Percentiles rank a stretch among this genome's conserved stretches.
Evolutionary conservation across 2,888 invertebrate species (phyloP).

Genomic region (Lasioglossum oenotherae): DNA sequence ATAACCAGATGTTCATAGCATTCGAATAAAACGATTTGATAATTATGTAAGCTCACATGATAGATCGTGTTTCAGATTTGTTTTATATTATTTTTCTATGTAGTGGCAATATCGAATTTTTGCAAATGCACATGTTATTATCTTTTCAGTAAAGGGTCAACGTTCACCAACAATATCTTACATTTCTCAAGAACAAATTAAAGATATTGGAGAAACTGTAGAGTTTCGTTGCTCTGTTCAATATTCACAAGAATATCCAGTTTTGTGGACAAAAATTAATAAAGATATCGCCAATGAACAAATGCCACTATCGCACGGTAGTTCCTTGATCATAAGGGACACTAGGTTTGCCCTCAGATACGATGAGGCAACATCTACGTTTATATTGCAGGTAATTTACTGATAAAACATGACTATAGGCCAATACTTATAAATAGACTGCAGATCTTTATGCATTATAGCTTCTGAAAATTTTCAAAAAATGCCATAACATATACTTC

Average conservation of each 20-base stretch:
- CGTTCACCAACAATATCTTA: conserved; percentile 95
- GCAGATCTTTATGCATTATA: too few relatives aligned
- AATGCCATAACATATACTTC: too few relatives aligned
- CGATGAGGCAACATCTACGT: conserved; percentile 92
- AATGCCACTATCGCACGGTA: conserved; percentile 93
- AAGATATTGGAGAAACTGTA: conserved; percentile 95
- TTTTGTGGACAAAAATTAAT: conserved; percentile 92
- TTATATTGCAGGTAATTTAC: conserved; percentile 88
- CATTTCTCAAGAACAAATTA: conserved; percentile 96
- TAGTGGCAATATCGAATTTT: neutral
- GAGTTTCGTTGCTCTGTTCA: conserved; percentile 95
- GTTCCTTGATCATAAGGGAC: conserved; percentile 93
- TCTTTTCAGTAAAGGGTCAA: conserved; percentile 85
- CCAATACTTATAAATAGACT: neutral
- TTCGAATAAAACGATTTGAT: conserved; percentile 1
- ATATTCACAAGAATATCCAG: conserved; percentile 94
- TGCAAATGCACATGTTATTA: neutral
- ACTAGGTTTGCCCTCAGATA: conserved; percentile 93
- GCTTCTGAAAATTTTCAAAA: too few relatives aligned
- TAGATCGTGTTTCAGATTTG: neutral
- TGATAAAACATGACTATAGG: neutral
- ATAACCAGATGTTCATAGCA: conserved; percentile 1
- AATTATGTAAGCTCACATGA: neutral
- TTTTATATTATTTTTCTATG: neutral
- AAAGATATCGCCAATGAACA: conserved; percentile 87